These are phyloP conservation scores for Gymnodraco acuticeps DNA, from an alignment of 2,797 vertebrate species.

Conservation along the genomic window DNA sequence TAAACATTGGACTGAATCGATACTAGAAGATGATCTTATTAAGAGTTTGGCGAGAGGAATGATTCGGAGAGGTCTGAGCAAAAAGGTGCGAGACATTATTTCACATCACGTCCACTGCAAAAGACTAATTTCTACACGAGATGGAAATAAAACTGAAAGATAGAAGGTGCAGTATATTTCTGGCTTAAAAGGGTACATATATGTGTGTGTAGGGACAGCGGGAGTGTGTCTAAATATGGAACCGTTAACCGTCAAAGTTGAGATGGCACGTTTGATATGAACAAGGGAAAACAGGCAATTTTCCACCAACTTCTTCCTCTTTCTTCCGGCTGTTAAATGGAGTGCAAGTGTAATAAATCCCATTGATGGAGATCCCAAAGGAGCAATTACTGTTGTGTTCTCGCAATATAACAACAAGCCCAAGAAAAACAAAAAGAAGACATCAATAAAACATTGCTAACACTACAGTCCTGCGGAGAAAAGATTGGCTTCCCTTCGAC, in stretches of 20 bases:
- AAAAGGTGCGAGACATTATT: conserved; percentile 20
- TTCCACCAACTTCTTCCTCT: conserved; percentile 51
- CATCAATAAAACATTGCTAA: conserved; percentile 66
- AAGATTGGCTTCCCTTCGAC: conserved; percentile 41
- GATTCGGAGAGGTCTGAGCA: conserved; percentile 42
- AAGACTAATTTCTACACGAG: conserved; percentile 22
- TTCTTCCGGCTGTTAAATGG: conserved; percentile 56
- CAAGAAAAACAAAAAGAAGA: conserved; percentile 65
- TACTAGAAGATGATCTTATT: conserved; percentile 60
- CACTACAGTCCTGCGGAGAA: conserved; percentile 22
- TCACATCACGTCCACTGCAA: conserved; percentile 48
- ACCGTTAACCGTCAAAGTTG: conserved; percentile 63
- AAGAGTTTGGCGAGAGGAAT: conserved; percentile 50
- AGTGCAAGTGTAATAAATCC: conserved; percentile 61
- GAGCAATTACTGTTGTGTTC: conserved; percentile 72
- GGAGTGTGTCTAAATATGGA: conserved; percentile 56
- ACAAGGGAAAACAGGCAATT: conserved; percentile 66
- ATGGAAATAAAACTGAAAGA: conserved; percentile 62
- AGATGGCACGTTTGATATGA: conserved; percentile 69
- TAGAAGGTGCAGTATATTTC: conserved; percentile 61
- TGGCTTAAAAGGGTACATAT: conserved; percentile 36
- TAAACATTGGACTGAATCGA: conserved; percentile 58
- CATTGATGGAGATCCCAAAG: conserved; percentile 53
- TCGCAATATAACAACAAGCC: conserved; percentile 60
- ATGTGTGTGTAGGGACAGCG: conserved; percentile 45